Evolutionary conservation across 92 coral and sea anemone species (phyloP), one percentile per base, ranked within the genome.

Genomic region (Actinostola sp.): DNA sequence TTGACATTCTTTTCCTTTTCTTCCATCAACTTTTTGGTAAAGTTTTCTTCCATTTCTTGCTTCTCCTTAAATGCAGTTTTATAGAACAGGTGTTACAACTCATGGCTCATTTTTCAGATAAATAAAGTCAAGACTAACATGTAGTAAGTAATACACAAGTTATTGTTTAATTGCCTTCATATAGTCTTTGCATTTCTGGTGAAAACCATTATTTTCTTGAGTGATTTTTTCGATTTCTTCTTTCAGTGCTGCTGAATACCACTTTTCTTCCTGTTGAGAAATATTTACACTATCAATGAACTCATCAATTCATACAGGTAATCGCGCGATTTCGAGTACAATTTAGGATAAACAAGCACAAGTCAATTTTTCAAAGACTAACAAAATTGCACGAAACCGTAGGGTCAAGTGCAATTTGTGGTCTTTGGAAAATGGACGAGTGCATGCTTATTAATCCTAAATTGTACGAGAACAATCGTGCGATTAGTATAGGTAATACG

Each of bases 221-320:
- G 85, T 92, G 61, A 95, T 46, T 79, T 86, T 92, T 56, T 95
- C 99, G 7, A 95, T 97, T 67, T 95, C 99, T 17, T 95, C 99
- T 79, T 95, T 95, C 45, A 95, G 50, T 8, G 97, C 99, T 25
- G 95, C 83, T n/a, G 86, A 84, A 65, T 91, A 95, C 99, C 99
- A 95, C 15, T 91, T 95, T 65, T 95, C 99, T 59, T 95, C 99
- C 92, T 93, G 76, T 26, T 14, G 17, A 36, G 38, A 34, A 14
- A 56, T 24, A 50, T 1, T 12, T n/a, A 35, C 7, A 14, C 14
- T 39, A 14, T 39, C 45, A 39, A 14, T 39, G 45, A 39, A 7
- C 45, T 39, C 45, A 7, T 39, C 14, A 39, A 7, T 7, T 39
- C 45, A n/a, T n/a, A n/a, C n/a, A n/a, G n/a, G n/a, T n/a, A n/a